A percentile compares a stretch with the other conserved stretches of the same genome.
Conservation (phyloP, 2,888 invertebrate genomes). For the Torymus texanus region DNA sequence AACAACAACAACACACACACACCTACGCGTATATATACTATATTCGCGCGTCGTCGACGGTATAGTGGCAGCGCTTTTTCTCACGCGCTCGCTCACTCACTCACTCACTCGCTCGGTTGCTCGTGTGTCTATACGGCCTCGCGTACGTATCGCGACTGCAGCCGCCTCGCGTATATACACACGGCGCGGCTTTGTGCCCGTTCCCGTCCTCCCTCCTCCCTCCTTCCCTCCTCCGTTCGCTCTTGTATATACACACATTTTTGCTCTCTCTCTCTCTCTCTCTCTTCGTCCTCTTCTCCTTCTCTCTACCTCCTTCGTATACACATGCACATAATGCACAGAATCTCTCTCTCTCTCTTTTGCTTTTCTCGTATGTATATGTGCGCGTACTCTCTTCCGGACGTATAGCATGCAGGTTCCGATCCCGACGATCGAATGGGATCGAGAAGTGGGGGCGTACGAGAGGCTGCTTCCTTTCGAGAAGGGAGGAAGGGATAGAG, state of each 20-base stretch:
- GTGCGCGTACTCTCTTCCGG: neutral
- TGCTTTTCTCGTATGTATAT: too few relatives aligned
- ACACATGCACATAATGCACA: too few relatives aligned
- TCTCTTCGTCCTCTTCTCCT: slow-evolving; percentile 21
- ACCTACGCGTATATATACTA: too few relatives aligned
- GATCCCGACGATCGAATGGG: slow-evolving; percentile 19
- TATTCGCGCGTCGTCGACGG: too few relatives aligned
- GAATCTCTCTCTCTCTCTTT: too few relatives aligned
- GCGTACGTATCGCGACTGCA: slow-evolving; percentile 53
- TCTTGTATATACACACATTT: neutral
- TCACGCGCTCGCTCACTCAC: neutral
- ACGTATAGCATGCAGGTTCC: slow-evolving; percentile 18
- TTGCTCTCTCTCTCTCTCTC: neutral
- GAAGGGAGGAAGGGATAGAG: slow-evolving; percentile 17
- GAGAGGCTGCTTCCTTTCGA: slow-evolving; percentile 11
- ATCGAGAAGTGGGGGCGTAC: slow-evolving; percentile 6
- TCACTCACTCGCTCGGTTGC: neutral
- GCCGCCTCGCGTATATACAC: slow-evolving; percentile 45
- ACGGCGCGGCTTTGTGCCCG: slow-evolving; percentile 34
- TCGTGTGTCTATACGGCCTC: slow-evolving; percentile 20
- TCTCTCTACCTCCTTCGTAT: neutral
- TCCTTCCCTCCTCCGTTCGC: neutral
- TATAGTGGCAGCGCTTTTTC: too few relatives aligned
- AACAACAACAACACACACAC: too few relatives aligned
- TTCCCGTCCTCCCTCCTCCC: slow-evolving; percentile 25